A percentile compares a stretch with the other conserved stretches of the same genome.
Conservation (phyloP, 1,140 invertebrate species). For the Wiebesia pumilae region DNA sequence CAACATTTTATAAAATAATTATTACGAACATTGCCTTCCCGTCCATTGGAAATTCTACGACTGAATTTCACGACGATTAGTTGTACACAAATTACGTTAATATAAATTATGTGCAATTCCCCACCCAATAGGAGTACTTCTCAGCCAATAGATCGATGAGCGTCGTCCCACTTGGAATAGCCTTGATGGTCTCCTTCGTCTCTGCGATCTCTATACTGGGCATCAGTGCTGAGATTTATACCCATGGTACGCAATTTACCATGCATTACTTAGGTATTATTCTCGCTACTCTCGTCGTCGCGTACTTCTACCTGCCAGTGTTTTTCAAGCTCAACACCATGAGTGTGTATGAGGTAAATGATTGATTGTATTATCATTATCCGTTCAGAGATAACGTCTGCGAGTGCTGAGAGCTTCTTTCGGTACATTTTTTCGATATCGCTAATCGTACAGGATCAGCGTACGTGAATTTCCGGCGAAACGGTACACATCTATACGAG, state of each 20-base stretch:
- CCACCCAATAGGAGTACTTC: conserved; percentile 84
- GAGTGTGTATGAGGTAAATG: conserved; percentile 89
- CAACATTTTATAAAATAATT: no score
- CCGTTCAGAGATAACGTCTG: no score
- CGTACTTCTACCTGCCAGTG: conserved; percentile 90
- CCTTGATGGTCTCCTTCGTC: conserved; percentile 95
- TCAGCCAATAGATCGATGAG: conserved; percentile 87
- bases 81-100: no score
- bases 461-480: background rate
- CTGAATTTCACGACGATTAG: no score
- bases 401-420: background rate
- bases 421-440: background rate
- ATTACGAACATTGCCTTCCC: no score
- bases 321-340: conserved; percentile 90
- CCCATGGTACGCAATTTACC: conserved; percentile 86
- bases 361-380: background rate
- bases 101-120: no score
- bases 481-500: background rate
- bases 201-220: conserved; percentile 94
- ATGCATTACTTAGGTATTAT: conserved; percentile 86
- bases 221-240: conserved; percentile 89
- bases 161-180: conserved; percentile 87
- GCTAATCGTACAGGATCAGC: background rate
- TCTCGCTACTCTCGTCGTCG: conserved; percentile 85
- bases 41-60: no score